Conservation (phyloP, 1,140 invertebrate genomes). For the Brachionus angularis region DNA sequence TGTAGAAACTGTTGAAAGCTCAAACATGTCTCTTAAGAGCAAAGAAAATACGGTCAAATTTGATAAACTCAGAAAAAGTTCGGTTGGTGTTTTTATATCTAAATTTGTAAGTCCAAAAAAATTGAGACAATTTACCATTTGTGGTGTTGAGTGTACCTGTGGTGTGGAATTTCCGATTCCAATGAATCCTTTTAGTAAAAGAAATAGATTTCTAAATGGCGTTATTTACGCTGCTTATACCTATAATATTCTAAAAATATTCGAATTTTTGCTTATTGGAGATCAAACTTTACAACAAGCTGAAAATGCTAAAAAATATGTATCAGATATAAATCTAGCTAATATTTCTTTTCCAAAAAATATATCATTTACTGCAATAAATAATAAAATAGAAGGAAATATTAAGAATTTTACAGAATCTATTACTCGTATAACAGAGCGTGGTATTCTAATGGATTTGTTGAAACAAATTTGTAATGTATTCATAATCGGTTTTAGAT, state of each 20-base stretch:
- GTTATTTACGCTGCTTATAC: constrained; percentile 37
- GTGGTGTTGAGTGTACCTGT: constrained; percentile 10
- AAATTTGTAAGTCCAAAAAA: neutral
- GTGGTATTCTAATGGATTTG: constrained; percentile 33
- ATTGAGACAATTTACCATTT: neutral
- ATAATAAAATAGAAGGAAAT: neutral
- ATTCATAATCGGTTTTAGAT: constrained; percentile 39
- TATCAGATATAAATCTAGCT: too few species aligned
- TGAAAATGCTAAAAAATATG: neutral
- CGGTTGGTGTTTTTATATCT: too few species aligned
- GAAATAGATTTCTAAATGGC: constrained; percentile 35
- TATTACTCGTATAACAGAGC: neutral
- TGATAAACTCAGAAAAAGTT: too few species aligned
- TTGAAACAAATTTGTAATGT: constrained; percentile 39
- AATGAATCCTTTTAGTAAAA: constrained; percentile 39
- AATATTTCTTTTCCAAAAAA: too few species aligned
- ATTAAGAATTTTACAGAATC: neutral
- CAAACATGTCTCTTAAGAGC: too few species aligned
- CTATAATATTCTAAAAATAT: constrained; percentile 40
- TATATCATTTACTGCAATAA: neutral
- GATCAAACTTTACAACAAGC: neutral
- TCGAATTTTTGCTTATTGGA: constrained; percentile 21
- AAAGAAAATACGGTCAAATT: too few species aligned
- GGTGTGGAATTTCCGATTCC: constrained; percentile 37
- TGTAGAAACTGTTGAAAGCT: neutral